These are phyloP conservation scores for Napeogenes sylphis DNA, from an alignment of 2,888 invertebrate genomes.

Conservation along the genomic window DNA sequence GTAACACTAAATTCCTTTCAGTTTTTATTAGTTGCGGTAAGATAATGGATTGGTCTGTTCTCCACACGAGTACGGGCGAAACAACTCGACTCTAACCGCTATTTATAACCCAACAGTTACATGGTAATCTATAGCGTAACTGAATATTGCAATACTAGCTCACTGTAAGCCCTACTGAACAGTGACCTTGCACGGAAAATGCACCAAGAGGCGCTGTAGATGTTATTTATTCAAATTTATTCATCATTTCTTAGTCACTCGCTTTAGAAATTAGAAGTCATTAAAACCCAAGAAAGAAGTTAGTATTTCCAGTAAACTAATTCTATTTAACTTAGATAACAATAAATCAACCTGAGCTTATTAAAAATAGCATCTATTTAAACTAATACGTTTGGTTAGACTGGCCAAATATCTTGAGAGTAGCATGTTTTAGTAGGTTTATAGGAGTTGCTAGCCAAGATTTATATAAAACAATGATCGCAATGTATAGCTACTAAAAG, in stretches of 20 bases:
- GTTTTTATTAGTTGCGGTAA: conserved; percentile 70
- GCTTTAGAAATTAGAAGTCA: not conserved
- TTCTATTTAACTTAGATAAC: not conserved
- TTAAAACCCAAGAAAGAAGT: not conserved
- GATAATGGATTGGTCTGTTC: conserved; percentile 71
- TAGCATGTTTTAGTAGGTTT: conserved; percentile 18
- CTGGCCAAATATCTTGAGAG: conserved; percentile 15
- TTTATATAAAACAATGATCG: conserved; percentile 27
- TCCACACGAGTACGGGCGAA: conserved; percentile 53
- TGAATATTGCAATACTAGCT: conserved; percentile 66
- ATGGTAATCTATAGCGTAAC: conserved; percentile 57
- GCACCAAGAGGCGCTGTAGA: conserved; percentile 16
- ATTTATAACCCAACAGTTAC: conserved; percentile 66
- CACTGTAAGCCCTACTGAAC: conserved; percentile 40
- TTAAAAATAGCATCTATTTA: conserved; percentile 13
- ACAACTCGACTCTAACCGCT: conserved; percentile 62
- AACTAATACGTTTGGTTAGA: conserved; percentile 1
- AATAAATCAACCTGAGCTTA: not conserved
- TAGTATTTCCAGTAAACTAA: not conserved
- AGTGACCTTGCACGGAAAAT: conserved; percentile 43
- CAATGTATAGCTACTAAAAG: conserved; percentile 15
- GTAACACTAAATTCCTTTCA: conserved; percentile 61
- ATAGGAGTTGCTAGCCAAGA: conserved; percentile 25
- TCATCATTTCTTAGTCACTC: conserved; percentile 2
- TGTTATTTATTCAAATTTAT: conserved; percentile 19